phyloP scores from a whole-genome alignment of 2,113 vertebrate species.

The Silurus meridionalis region DNA sequence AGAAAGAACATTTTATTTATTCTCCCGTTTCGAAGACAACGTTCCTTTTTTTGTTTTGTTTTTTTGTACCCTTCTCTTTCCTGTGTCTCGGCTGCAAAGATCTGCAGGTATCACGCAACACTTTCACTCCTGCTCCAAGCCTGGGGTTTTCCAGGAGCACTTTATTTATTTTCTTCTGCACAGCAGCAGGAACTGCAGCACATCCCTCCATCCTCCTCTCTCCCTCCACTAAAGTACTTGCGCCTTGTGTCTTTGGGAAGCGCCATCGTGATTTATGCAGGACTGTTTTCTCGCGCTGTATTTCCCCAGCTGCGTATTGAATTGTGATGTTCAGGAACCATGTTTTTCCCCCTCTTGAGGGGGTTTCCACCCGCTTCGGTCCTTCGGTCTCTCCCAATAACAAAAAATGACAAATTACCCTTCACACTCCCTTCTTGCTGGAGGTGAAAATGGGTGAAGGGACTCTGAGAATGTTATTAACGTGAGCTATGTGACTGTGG shows the following conservation, averaged over 20 bases:
- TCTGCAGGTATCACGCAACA: slow-evolving; percentile 40
- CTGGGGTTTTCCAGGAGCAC: slow-evolving; percentile 50
- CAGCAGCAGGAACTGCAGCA: slow-evolving; percentile 32
- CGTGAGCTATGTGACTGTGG: background rate
- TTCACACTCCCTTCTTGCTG: slow-evolving; percentile 56
- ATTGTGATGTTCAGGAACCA: slow-evolving; percentile 63
- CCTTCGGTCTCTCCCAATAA: slow-evolving; percentile 65
- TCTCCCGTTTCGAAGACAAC: too few relatives aligned
- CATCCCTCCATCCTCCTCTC: slow-evolving; percentile 2
- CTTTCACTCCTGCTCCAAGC: slow-evolving; percentile 42
- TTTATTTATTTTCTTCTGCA: background rate
- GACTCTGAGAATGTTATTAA: slow-evolving; percentile 48
- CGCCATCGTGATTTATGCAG: slow-evolving; percentile 72
- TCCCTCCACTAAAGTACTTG: slow-evolving; percentile 55
- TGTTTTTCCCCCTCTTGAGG: slow-evolving; percentile 58
- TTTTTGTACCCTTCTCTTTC: background rate
- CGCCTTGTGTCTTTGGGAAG: slow-evolving; percentile 64
- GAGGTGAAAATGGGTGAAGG: slow-evolving; percentile 52
- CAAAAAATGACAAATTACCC: slow-evolving; percentile 68
- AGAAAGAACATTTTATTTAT: background rate
- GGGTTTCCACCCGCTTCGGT: slow-evolving; percentile 57
- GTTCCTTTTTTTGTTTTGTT: background rate
- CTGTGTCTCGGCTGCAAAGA: slow-evolving; percentile 48
- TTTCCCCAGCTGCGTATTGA: slow-evolving; percentile 49
- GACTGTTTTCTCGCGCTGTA: slow-evolving; percentile 51